Evolutionary conservation across 2,797 vertebrate species (phyloP).

Genomic region (Gallirallus australis): DNA sequence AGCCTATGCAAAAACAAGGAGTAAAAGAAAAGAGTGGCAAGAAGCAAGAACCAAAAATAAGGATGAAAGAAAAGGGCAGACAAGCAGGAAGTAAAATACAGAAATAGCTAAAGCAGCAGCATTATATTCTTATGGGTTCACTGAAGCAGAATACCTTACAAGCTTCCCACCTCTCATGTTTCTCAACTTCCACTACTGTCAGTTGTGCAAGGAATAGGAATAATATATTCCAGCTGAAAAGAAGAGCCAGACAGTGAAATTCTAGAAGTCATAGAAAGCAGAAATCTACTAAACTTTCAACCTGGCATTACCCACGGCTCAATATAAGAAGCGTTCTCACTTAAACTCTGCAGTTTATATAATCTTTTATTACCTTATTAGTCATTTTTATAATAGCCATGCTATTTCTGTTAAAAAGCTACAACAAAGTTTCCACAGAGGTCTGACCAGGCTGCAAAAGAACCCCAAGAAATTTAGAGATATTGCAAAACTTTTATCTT

Average conservation of each 20-base stretch:
- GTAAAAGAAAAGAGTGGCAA: background rate
- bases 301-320: background rate
- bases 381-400: background rate
- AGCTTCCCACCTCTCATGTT: conserved; percentile 13
- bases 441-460: background rate
- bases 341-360: background rate
- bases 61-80: background rate
- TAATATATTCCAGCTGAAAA: conserved; percentile 38
- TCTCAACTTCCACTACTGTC: conserved; percentile 23
- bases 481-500: background rate
- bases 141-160: conserved; percentile 2
- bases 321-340: background rate
- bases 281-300: background rate
- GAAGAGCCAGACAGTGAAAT: conserved; percentile 34
- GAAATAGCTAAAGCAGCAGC: background rate
- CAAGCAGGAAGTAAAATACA: background rate
- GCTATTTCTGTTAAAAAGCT: background rate
- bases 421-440: background rate
- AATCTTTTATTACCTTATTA: background rate
- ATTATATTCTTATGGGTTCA: background rate
- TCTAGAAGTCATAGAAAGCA: conserved; percentile 33
- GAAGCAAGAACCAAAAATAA: background rate
- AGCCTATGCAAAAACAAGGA: background rate
- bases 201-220: conserved; percentile 28
- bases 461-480: background rate